These are phyloP conservation scores for Scaptomyza tumidula DNA, from an alignment of 2,888 invertebrate genomes.

Conservation along the genomic window DNA sequence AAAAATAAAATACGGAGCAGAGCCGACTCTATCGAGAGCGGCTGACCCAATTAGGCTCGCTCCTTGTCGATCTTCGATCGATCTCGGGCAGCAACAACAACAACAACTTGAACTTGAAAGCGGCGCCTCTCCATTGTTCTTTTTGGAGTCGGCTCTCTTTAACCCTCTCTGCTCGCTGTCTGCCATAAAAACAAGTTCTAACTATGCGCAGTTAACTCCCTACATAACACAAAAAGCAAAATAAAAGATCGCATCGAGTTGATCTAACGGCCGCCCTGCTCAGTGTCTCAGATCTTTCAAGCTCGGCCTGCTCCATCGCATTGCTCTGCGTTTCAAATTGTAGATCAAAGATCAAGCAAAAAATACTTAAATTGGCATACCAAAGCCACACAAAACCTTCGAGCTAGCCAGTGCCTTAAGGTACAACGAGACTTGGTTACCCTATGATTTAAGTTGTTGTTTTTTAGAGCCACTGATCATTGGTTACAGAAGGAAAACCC, in stretches of 20 bases:
- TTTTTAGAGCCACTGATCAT: constrained; percentile 8
- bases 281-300: constrained; percentile 44
- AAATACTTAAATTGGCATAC: constrained; percentile 76
- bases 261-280: constrained; percentile 77
- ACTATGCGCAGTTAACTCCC: constrained; percentile 66
- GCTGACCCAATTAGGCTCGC: constrained; percentile 82
- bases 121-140: constrained; percentile 78
- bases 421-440: constrained; percentile 62
- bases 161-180: neutral
- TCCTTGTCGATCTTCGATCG: constrained; percentile 58
- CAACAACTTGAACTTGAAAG: constrained; percentile 73
- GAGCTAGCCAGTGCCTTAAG: constrained; percentile 32
- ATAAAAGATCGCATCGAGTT: constrained; percentile 71
- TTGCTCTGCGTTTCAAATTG: constrained; percentile 76
- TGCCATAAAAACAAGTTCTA: constrained; percentile 69
- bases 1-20: neutral
- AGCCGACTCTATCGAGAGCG: constrained; percentile 35
- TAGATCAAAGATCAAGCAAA: constrained; percentile 78
- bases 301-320: constrained; percentile 39
- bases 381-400: constrained; percentile 51
- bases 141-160: neutral
- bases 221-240: constrained; percentile 33
- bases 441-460: constrained; percentile 55
- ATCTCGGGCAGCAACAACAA: constrained; percentile 9
- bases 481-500: constrained; percentile 1